Base-by-base conservation (phyloP, 1,140 invertebrate species). In the Ceratitis capitata region DNA sequence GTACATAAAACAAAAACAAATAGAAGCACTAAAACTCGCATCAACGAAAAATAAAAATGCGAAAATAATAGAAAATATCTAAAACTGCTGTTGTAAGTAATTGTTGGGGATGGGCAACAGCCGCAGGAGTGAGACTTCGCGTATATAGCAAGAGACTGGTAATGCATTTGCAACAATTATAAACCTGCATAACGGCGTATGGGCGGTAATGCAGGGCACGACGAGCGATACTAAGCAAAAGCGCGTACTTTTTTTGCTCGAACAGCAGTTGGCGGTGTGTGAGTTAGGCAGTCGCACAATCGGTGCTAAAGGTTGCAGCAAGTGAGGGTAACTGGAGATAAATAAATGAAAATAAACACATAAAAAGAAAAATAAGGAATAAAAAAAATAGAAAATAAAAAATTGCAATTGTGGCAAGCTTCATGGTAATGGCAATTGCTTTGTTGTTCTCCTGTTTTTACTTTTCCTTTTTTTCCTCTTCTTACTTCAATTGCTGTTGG, bases 81-180 rank as follows among this genome's bases (percentile, higher is more conserved):
- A n/a, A n/a, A n/a, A n/a, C n/a, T n/a, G n/a, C n/a, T n/a, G n/a
- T n/a, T n/a, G n/a, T n/a, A n/a, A n/a, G n/a, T n/a, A n/a, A n/a
- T n/a, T n/a, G n/a, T n/a, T n/a, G n/a, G n/a, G n/a, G n/a, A n/a
- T n/a, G n/a, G n/a, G n/a, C n/a, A n/a, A n/a, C 51, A 56, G 7
- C 10, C 23, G 51, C 10, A 56, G 6, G 4, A 23, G 23, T 6
- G 26, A 26, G 16, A 53, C 26, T 45, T 23, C 29, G 82, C 5
- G n/a, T 32, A 45, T 14, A 14, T 78, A 23, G 16, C 32, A 23
- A 78, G 6, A 45, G 26, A 39, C n/a, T 53, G 49, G 12, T 23
- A 83, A 35, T 29, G 82, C 47, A 83, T 83, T 82, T 83, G 82
- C 69, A 45, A 78, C 69, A 78, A 45, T 78, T 78, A 78, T 78